Conservation (phyloP, 2,888 invertebrate species). For the Sinhomidia bicolor region DNA sequence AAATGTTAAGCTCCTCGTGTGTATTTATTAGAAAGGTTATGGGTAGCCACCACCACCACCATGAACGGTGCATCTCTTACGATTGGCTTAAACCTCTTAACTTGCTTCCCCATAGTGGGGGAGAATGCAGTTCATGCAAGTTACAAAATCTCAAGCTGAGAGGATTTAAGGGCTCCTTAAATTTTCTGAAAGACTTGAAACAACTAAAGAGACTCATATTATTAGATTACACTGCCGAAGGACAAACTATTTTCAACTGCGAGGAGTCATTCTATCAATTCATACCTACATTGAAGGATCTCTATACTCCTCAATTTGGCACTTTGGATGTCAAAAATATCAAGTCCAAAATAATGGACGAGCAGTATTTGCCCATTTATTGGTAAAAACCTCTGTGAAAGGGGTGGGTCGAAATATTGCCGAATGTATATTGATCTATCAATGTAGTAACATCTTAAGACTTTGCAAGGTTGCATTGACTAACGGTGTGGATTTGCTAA, state of each 20-base stretch:
- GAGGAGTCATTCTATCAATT: conserved; percentile 10
- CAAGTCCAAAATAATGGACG: conserved; percentile 35
- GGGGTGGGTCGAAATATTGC: too few relatives aligned
- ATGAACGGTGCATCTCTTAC: neutral
- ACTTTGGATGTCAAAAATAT: neutral
- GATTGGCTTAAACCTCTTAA: neutral
- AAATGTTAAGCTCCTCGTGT: neutral
- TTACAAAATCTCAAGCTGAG: conserved; percentile 42
- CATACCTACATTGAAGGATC: conserved; percentile 38
- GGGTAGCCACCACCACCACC: neutral
- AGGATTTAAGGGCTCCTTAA: conserved; percentile 42
- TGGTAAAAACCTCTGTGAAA: too few relatives aligned
- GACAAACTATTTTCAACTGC: conserved; percentile 6
- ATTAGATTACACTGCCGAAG: neutral
- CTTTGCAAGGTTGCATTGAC: too few relatives aligned
- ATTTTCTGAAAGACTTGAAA: conserved; percentile 39
- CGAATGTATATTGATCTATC: too few relatives aligned
- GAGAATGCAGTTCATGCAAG: neutral
- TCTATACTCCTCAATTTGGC: conserved; percentile 27
- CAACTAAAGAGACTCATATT: conserved; percentile 32
- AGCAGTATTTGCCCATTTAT: conserved; percentile 46
- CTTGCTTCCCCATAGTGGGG: neutral
- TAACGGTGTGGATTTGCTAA: too few relatives aligned
- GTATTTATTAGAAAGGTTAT: neutral
- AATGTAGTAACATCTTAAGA: too few relatives aligned